Evolutionary conservation across 2,797 vertebrate species (phyloP).

Genomic region (Scomberomorus guttatus): DNA sequence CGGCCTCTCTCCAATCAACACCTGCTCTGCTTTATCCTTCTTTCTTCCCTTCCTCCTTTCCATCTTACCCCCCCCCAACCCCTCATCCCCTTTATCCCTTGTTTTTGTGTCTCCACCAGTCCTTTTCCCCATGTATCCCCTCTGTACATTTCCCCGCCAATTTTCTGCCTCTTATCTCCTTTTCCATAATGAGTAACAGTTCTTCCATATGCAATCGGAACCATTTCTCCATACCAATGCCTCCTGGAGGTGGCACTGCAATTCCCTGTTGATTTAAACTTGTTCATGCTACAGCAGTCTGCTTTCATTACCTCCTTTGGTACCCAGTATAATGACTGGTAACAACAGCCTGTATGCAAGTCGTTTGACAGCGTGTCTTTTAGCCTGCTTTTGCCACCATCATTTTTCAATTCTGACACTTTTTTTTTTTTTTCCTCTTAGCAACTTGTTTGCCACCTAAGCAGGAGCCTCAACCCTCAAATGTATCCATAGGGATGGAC

Average conservation of each 20-base stretch:
- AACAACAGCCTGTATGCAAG: constrained; percentile 6
- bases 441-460: constrained; percentile 13
- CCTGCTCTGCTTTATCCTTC: constrained; percentile 77
- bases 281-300: constrained; percentile 18
- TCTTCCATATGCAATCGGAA: constrained; percentile 45
- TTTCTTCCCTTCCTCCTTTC: constrained; percentile 60
- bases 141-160: constrained; percentile 25
- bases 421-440: constrained; percentile 24
- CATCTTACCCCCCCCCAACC: constrained; percentile 20
- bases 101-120: constrained; percentile 30
- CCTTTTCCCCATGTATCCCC: neutral
- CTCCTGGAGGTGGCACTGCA: constrained; percentile 53
- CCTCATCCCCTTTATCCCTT: constrained; percentile 36
- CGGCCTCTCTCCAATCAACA: constrained; percentile 85
- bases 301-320: constrained; percentile 14
- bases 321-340: constrained; percentile 19
- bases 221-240: constrained; percentile 36
- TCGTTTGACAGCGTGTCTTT: constrained; percentile 18
- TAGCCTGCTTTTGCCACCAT: neutral
- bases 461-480: constrained; percentile 7
- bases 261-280: constrained; percentile 48
- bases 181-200: constrained; percentile 30
- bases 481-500: constrained; percentile 9
- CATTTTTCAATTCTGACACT: constrained; percentile 4
- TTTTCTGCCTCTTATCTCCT: constrained; percentile 33